Conservation (phyloP, 2,888 invertebrate species). For the Phengaris arion region DNA sequence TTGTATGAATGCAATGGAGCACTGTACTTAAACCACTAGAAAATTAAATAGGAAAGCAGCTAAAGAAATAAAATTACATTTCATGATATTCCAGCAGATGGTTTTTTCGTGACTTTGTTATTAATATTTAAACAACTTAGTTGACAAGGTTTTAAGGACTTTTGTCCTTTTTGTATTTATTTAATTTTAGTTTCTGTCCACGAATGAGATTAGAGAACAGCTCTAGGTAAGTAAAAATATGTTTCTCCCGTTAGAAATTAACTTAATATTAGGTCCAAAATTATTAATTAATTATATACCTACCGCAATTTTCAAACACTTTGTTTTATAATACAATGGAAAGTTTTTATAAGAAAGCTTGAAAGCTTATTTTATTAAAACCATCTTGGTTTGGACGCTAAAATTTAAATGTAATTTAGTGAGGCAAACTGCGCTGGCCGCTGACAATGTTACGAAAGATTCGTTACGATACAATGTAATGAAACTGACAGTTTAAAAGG, state of each 20-base stretch:
- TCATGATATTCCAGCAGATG: background rate
- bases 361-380: background rate
- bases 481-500: background rate
- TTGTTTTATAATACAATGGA: background rate
- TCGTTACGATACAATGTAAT: background rate
- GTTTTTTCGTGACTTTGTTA: background rate
- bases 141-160: background rate
- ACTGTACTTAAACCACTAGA: background rate
- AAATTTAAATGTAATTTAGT: slow-evolving; percentile 19
- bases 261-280: too few species aligned
- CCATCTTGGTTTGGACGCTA: background rate
- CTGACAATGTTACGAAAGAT: background rate
- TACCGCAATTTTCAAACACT: background rate
- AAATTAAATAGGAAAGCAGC: background rate
- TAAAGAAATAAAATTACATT: background rate
- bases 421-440: background rate
- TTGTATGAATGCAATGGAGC: slow-evolving; percentile 3
- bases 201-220: too few species aligned
- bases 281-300: too few species aligned
- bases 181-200: background rate
- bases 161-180: background rate
- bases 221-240: too few species aligned
- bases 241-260: too few species aligned
- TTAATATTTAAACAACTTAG: background rate
- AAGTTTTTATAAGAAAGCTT: slow-evolving; percentile 6